These are phyloP conservation scores for Apamea sordens DNA, from an alignment of 2,888 invertebrate species.

Conservation along the genomic window DNA sequence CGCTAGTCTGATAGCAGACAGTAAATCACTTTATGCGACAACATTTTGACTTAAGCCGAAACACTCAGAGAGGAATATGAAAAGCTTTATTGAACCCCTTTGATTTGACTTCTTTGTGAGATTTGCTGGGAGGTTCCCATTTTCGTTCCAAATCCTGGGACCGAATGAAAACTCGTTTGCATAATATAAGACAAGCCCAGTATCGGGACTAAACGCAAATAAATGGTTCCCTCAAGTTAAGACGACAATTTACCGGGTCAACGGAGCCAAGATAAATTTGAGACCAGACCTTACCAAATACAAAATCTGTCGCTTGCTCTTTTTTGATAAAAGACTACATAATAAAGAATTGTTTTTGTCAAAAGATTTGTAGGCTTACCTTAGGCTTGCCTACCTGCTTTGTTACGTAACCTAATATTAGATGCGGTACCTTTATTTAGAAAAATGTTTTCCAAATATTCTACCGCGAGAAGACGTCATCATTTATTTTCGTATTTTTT, in stretches of 20 bases:
- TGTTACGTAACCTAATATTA: slow-evolving; percentile 49
- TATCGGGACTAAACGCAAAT: slow-evolving; percentile 85
- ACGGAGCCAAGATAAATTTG: slow-evolving; percentile 83
- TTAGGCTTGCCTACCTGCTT: slow-evolving; percentile 28
- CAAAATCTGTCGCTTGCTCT: slow-evolving; percentile 77
- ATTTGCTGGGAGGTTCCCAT: slow-evolving; percentile 73
- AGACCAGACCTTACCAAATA: slow-evolving; percentile 79
- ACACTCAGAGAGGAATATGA: slow-evolving; percentile 70
- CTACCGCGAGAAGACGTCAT: slow-evolving; percentile 12
- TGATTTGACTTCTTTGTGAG: slow-evolving; percentile 73
- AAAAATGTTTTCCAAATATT: slow-evolving; percentile 38
- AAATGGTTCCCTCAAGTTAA: slow-evolving; percentile 85
- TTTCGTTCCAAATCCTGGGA: slow-evolving; percentile 73
- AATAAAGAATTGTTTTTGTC: slow-evolving; percentile 65
- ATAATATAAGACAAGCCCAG: slow-evolving; percentile 84
- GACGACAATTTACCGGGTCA: slow-evolving; percentile 87
- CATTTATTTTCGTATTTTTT: slow-evolving; percentile 17
- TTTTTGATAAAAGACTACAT: slow-evolving; percentile 73
- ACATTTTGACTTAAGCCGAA: slow-evolving; percentile 64
- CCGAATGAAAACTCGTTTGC: slow-evolving; percentile 83
- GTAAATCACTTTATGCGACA: slow-evolving; percentile 55
- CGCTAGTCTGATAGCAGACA: slow-evolving; percentile 48
- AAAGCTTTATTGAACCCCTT: slow-evolving; percentile 74
- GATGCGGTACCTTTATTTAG: slow-evolving; percentile 13
- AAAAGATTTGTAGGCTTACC: slow-evolving; percentile 57